Percentiles rank a stretch among this genome's conserved stretches.
These are phyloP conservation scores for Paramormyrops kingsleyae DNA, from an alignment of 2,113 vertebrate genomes.

Conservation along the genomic window DNA sequence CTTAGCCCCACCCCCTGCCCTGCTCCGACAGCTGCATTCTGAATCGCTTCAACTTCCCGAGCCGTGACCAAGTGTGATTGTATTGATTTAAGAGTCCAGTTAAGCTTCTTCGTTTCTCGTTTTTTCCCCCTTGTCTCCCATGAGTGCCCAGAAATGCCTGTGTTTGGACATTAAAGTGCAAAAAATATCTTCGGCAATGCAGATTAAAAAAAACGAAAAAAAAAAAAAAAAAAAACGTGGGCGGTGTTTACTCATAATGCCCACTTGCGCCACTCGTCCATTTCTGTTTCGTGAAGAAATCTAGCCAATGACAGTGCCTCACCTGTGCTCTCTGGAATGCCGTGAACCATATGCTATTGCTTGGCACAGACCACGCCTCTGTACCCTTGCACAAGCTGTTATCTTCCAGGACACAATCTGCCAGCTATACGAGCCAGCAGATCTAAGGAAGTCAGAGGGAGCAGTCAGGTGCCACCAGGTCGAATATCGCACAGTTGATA, in stretches of 20 bases:
- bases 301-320: background rate
- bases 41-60: background rate
- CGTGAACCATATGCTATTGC: background rate
- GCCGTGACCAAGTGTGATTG: background rate
- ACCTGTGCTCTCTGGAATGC: background rate
- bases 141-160: background rate
- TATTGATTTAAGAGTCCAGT: background rate
- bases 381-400: constrained; percentile 6
- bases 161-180: background rate
- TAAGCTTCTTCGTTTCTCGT: background rate
- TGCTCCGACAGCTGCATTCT: background rate
- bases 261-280: background rate
- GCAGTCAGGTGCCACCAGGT: background rate
- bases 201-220: background rate
- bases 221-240: background rate
- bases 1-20: background rate
- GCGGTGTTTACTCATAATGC: background rate
- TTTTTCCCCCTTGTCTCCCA: background rate
- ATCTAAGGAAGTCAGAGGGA: background rate
- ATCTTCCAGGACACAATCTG: background rate
- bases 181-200: background rate
- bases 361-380: background rate
- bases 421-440: background rate
- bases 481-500: background rate
- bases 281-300: background rate